phyloP scores from a whole-genome alignment of 2,797 vertebrate genomes.

The Pogonophryne albipinna region DNA sequence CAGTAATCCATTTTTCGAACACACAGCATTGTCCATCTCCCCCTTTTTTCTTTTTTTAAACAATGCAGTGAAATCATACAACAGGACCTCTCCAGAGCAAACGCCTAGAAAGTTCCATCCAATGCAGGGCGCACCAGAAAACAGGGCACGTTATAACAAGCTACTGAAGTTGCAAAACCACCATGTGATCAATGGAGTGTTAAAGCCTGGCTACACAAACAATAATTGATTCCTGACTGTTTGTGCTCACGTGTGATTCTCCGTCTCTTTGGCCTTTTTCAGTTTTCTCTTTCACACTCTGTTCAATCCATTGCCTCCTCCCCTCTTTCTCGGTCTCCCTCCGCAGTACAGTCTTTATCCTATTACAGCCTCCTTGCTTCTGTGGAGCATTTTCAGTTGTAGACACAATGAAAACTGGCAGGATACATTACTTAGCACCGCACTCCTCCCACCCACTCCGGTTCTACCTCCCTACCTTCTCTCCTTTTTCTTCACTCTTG shows the following conservation, averaged over 20 bases:
- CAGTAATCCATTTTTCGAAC: conserved; percentile 2
- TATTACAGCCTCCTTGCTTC: conserved; percentile 72
- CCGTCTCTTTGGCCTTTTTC: conserved; percentile 9
- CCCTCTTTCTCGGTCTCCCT: conserved; percentile 25
- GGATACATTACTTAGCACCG: conserved; percentile 72
- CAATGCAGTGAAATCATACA: background rate
- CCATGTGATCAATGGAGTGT: conserved; percentile 30
- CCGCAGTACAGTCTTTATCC: conserved; percentile 77
- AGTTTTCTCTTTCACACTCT: conserved; percentile 9
- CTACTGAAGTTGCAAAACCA: conserved; percentile 27
- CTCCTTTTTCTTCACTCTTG: conserved; percentile 28
- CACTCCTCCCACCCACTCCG: conserved; percentile 55
- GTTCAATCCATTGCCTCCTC: conserved; percentile 3
- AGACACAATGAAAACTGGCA: conserved; percentile 81
- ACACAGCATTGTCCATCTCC: background rate
- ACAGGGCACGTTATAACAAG: conserved; percentile 17
- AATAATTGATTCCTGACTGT: conserved; percentile 46
- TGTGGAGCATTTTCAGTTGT: conserved; percentile 64
- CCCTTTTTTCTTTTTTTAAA: background rate
- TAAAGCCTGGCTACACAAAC: conserved; percentile 41
- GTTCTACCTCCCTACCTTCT: conserved; percentile 28
- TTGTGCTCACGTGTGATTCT: conserved; percentile 31
- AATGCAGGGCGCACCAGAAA: background rate
- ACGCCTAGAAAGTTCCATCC: background rate
- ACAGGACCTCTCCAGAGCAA: background rate